These are phyloP conservation scores for Ormyrus rosae DNA, from an alignment of 2,888 invertebrate species.

Conservation along the genomic window DNA sequence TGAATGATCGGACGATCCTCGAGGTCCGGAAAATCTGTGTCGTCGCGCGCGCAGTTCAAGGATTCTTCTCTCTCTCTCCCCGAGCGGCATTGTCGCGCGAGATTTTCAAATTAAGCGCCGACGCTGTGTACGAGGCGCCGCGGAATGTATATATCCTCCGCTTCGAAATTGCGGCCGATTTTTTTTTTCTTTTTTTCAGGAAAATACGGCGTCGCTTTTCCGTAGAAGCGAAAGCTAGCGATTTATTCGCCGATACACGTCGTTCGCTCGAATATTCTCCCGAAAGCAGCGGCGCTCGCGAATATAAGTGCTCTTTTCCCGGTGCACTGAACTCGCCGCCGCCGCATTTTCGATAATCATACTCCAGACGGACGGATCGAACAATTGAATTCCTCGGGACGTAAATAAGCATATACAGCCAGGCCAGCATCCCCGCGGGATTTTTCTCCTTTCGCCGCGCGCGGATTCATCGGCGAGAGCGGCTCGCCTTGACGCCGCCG, in stretches of 20 bases:
- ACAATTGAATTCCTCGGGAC: too few relatives aligned
- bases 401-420: too few relatives aligned
- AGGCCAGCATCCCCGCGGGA: too few relatives aligned
- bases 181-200: background rate
- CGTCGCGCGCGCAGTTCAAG: slow-evolving; percentile 9
- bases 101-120: slow-evolving; percentile 13
- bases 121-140: too few relatives aligned
- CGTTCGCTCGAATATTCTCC: too few relatives aligned
- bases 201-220: background rate
- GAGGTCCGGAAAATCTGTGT: slow-evolving; percentile 46
- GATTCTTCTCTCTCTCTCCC: background rate
- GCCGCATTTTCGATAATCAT: too few relatives aligned
- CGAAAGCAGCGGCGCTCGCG: too few relatives aligned
- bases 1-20: slow-evolving; percentile 40
- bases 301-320: too few relatives aligned
- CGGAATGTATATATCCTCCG: background rate
- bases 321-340: too few relatives aligned
- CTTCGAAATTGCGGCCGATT: background rate
- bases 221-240: background rate
- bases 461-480: slow-evolving; percentile 64
- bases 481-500: slow-evolving; percentile 72
- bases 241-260: too few relatives aligned
- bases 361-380: too few relatives aligned
- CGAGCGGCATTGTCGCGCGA: background rate
- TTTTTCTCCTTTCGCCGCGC: slow-evolving; percentile 13